Evolutionary conservation across 2,113 vertebrate genomes (phyloP).

Genomic region (Ancistrus triradiatus): DNA sequence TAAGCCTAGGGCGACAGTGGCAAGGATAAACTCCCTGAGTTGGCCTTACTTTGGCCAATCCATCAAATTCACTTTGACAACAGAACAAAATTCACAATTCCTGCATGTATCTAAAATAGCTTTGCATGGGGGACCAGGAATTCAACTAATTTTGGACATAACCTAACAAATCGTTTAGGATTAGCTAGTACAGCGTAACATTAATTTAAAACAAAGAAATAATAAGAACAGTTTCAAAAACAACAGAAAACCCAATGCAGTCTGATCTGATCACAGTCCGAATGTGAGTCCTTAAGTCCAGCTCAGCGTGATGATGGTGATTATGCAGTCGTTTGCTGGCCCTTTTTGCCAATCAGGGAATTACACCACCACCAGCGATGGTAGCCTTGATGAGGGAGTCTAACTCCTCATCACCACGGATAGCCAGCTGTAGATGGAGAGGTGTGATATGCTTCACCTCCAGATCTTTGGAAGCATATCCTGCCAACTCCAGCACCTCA

Average conservation of each 20-base stretch:
- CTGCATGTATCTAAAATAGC: constrained; percentile 78
- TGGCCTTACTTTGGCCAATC: constrained; percentile 82
- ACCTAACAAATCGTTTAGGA: constrained; percentile 68
- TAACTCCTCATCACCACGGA: constrained; percentile 94
- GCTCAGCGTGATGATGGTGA: constrained; percentile 61
- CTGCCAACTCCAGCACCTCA: constrained; percentile 98
- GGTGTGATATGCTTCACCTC: constrained; percentile 98
- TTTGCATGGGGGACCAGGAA: constrained; percentile 62
- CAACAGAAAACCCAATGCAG: constrained; percentile 59
- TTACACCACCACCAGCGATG: constrained; percentile 99
- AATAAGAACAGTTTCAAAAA: constrained; percentile 45
- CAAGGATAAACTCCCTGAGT: too few species aligned
- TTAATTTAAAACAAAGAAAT: constrained; percentile 54
- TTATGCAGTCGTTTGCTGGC: constrained; percentile 96
- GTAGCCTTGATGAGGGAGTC: too few species aligned
- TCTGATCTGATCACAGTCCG: constrained; percentile 60
- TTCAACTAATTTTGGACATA: constrained; percentile 66
- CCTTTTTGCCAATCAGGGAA: constrained; percentile 98
- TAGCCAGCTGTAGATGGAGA: constrained; percentile 94
- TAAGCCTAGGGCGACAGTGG: too few species aligned
- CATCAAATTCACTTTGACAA: constrained; percentile 70
- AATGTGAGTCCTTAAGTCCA: constrained; percentile 55
- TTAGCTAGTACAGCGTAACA: constrained; percentile 68
- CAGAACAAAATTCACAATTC: constrained; percentile 64
- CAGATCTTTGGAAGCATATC: constrained; percentile 95